Conservation (phyloP, 2,113 vertebrate species). For the Pantherophis guttatus region DNA sequence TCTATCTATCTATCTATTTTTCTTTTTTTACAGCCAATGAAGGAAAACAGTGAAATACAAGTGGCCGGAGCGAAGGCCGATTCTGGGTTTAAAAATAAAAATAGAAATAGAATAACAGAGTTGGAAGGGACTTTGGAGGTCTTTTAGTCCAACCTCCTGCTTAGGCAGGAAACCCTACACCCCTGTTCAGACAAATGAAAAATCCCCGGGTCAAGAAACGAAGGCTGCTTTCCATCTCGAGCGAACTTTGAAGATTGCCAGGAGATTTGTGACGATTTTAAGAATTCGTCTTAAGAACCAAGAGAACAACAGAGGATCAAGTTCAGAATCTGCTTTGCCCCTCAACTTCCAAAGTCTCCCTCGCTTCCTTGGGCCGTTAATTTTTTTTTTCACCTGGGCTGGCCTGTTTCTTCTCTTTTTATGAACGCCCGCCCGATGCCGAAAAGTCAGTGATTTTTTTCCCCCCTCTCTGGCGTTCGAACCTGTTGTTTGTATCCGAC, state of each 20-base stretch:
- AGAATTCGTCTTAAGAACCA: neutral
- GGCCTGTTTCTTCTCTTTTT: conserved; percentile 41
- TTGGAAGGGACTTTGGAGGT: no score
- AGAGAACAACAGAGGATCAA: conserved; percentile 13
- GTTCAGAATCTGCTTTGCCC: neutral
- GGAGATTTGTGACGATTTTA: neutral
- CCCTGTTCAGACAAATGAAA: no score
- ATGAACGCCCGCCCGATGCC: conserved; percentile 35
- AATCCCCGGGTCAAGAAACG: neutral
- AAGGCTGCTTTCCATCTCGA: neutral
- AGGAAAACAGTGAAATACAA: neutral
- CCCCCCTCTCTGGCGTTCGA: conserved; percentile 4
- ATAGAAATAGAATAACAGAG: no score
- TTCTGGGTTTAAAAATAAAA: neutral
- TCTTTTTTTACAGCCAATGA: no score
- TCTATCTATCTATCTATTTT: no score
- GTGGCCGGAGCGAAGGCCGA: no score
- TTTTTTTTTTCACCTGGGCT: conserved; percentile 27
- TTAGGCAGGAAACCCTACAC: no score
- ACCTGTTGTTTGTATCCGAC: conserved; percentile 41
- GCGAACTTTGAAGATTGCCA: neutral
- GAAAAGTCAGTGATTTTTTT: conserved; percentile 26
- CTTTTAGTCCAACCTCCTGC: no score
- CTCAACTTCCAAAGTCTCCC: conserved; percentile 52
- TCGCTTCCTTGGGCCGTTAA: conserved; percentile 24